These are phyloP conservation scores for Tenthredo mesomela DNA, from an alignment of 2,888 invertebrate genomes.

Conservation along the genomic window DNA sequence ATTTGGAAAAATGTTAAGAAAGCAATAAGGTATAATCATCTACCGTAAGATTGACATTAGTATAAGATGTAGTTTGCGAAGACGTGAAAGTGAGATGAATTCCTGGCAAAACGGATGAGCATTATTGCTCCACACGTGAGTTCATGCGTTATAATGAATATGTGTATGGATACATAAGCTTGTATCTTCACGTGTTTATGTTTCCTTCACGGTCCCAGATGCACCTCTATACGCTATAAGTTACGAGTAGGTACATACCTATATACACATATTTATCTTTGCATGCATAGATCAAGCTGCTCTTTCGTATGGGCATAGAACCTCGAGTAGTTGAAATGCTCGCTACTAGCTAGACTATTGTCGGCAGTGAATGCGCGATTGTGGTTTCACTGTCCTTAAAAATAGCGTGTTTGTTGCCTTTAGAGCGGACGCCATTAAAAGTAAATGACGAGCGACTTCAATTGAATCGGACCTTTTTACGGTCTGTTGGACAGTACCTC, in stretches of 20 bases:
- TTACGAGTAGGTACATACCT: background rate
- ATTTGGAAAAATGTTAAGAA: background rate
- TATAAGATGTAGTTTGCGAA: background rate
- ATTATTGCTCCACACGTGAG: constrained; percentile 11
- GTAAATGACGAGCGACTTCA: constrained; percentile 41
- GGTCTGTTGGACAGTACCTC: constrained; percentile 36
- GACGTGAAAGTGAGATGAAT: constrained; percentile 16
- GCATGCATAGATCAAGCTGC: constrained; percentile 9
- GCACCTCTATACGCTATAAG: background rate
- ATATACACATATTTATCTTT: background rate
- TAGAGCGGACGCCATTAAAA: constrained; percentile 42
- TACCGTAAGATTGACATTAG: background rate
- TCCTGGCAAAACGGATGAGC: constrained; percentile 11
- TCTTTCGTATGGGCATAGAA: constrained; percentile 2
- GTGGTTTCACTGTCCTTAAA: constrained; percentile 26
- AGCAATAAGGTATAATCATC: background rate
- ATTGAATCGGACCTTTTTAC: constrained; percentile 51
- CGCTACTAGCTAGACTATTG: constrained; percentile 15
- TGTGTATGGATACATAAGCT: background rate
- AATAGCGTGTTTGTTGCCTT: constrained; percentile 37
- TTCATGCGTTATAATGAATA: constrained; percentile 9
- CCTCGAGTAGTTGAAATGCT: background rate
- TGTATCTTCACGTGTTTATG: background rate
- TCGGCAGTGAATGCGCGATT: constrained; percentile 6
- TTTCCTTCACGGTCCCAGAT: background rate